A percentile compares a stretch with the other conserved stretches of the same genome.
These are phyloP conservation scores for Punctoribates punctum DNA, from an alignment of 2,888 invertebrate species.

Conservation along the genomic window DNA sequence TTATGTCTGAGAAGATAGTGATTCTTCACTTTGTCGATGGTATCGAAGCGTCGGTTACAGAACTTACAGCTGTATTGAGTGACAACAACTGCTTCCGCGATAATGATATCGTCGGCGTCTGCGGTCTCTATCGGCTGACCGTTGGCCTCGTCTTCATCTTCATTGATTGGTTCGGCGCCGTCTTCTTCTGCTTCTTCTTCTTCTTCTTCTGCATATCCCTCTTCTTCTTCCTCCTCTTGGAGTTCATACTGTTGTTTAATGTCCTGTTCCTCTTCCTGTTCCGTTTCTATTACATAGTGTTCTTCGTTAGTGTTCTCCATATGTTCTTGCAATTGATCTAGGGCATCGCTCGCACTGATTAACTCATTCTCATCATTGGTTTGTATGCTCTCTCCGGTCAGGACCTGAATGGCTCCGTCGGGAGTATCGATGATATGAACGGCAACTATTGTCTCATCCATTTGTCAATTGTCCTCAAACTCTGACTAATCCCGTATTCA, in stretches of 20 bases:
- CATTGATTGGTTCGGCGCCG: neutral
- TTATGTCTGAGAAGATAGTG: slow-evolving; percentile 29
- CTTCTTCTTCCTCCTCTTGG: neutral
- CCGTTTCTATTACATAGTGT: neutral
- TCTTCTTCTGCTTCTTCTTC: neutral
- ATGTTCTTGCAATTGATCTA: neutral
- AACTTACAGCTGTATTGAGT: slow-evolving; percentile 42
- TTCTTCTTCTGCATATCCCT: neutral
- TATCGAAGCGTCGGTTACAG: slow-evolving; percentile 31
- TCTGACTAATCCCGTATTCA: too few species aligned
- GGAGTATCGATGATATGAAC: slow-evolving; percentile 14
- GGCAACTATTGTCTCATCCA: slow-evolving; percentile 26
- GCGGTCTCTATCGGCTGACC: neutral
- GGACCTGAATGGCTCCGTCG: slow-evolving; percentile 1
- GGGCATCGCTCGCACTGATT: neutral
- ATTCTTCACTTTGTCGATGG: slow-evolving; percentile 36
- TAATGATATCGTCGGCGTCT: slow-evolving; percentile 25
- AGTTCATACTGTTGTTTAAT: neutral
- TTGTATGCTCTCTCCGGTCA: neutral
- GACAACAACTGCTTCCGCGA: slow-evolving; percentile 30
- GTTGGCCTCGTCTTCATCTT: neutral
- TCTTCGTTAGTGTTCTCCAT: neutral
- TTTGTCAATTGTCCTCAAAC: neutral
- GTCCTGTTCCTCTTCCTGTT: neutral
- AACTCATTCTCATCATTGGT: neutral